phyloP scores from a whole-genome alignment of 2,797 vertebrate genomes.

The Pelobates cultripes region DNA sequence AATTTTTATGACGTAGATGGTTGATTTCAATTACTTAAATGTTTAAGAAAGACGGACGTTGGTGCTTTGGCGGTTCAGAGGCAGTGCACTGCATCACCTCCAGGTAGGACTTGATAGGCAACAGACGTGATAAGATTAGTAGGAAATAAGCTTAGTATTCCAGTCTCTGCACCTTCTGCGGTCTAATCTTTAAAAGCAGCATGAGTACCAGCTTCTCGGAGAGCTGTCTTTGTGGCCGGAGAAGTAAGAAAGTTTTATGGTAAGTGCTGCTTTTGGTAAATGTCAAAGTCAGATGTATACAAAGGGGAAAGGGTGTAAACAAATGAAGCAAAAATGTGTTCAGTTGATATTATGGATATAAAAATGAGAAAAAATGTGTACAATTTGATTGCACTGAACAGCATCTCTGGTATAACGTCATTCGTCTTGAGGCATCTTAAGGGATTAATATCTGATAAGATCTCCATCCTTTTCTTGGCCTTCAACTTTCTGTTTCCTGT shows the following conservation, averaged over 20 bases:
- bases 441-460: conserved; percentile 70
- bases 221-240: conserved; percentile 58
- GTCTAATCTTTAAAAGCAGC: conserved; percentile 63
- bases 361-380: conserved; percentile 81
- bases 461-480: conserved; percentile 63
- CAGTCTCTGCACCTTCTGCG: conserved; percentile 59
- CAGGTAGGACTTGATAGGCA: conserved; percentile 57
- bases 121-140: conserved; percentile 42
- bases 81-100: conserved; percentile 55
- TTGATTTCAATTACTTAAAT: conserved; percentile 45
- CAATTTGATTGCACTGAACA: conserved; percentile 85
- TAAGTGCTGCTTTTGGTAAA: conserved; percentile 46
- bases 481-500: conserved; percentile 98
- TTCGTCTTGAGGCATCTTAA: conserved; percentile 81
- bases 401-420: conserved; percentile 85
- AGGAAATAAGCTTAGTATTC: conserved; percentile 17
- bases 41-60: background rate
- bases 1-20: conserved; percentile 31
- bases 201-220: conserved; percentile 54
- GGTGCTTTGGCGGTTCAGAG: conserved; percentile 53
- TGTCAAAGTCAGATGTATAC: conserved; percentile 53
- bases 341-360: conserved; percentile 81
- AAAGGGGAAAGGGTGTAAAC: conserved; percentile 63
- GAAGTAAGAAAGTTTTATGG: conserved; percentile 50
- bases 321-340: conserved; percentile 75